Conservation (phyloP, 2,797 vertebrate genomes). For the Microtus californicus region DNA sequence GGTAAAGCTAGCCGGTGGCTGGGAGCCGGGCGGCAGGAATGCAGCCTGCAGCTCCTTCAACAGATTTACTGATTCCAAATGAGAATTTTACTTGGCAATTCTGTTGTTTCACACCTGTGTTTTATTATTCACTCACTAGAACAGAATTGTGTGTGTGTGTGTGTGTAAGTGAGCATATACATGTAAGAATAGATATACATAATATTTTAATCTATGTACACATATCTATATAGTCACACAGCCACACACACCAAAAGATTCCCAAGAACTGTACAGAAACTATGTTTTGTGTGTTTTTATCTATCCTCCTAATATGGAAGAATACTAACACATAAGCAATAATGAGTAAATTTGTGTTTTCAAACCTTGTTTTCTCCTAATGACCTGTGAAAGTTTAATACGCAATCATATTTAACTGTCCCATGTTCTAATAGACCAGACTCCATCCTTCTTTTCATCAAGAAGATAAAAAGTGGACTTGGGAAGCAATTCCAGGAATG, state of each 20-base stretch:
- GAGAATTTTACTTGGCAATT: background rate
- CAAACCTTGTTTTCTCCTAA: background rate
- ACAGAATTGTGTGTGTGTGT: background rate
- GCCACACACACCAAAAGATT: background rate
- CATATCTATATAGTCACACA: background rate
- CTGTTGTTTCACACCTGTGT: background rate
- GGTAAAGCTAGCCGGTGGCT: no score
- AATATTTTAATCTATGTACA: background rate
- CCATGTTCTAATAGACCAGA: background rate
- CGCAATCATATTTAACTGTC: background rate
- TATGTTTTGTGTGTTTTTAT: background rate
- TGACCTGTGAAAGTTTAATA: background rate
- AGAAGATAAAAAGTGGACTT: background rate
- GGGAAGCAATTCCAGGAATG: background rate
- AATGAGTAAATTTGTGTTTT: background rate
- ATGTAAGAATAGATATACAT: background rate
- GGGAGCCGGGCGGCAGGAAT: no score
- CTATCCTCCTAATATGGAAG: background rate
- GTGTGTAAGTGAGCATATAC: background rate
- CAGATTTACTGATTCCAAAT: background rate
- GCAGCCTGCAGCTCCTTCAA: no score
- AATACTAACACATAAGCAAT: background rate
- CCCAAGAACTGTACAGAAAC: background rate
- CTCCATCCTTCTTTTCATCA: background rate
- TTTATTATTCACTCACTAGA: conserved; percentile 31